Percentiles rank a stretch among this genome's conserved stretches.
phyloP scores from a whole-genome alignment of 2,113 vertebrate species.

The Riparia riparia region DNA sequence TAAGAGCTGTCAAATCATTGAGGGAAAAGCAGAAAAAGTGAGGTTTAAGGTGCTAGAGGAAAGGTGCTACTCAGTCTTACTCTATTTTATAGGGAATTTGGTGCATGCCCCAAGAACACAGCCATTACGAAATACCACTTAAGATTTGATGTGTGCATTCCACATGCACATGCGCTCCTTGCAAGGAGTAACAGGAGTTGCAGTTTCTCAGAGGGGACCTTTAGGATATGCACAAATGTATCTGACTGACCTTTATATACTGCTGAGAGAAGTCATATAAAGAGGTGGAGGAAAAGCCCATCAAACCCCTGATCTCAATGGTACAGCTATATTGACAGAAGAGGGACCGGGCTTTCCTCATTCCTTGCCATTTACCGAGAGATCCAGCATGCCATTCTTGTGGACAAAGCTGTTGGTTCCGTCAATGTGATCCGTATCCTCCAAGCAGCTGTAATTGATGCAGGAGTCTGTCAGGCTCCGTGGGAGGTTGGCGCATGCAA shows the following conservation, averaged over 20 bases:
- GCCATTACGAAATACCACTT: background rate
- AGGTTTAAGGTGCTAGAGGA: slow-evolving; percentile 28
- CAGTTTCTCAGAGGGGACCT: slow-evolving; percentile 37
- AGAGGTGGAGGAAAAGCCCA: slow-evolving; percentile 53
- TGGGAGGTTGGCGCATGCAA: slow-evolving; percentile 94
- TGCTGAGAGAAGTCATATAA: slow-evolving; percentile 56
- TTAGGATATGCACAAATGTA: slow-evolving; percentile 20
- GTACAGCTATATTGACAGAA: slow-evolving; percentile 52
- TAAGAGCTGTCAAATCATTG: background rate
- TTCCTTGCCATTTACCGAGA: slow-evolving; percentile 84
- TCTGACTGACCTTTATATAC: slow-evolving; percentile 52
- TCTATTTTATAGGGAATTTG: background rate
- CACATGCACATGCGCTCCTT: slow-evolving; percentile 51
- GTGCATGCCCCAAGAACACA: slow-evolving; percentile 40
- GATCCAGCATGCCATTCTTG: slow-evolving; percentile 98
- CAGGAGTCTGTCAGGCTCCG: slow-evolving; percentile 98
- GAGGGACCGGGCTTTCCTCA: slow-evolving; percentile 34
- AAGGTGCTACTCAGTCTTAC: slow-evolving; percentile 6
- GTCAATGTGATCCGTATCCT: slow-evolving; percentile 95
- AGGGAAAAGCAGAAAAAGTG: slow-evolving; percentile 1
- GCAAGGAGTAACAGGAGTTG: slow-evolving; percentile 19
- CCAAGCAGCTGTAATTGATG: slow-evolving; percentile 97
- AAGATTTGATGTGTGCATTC: slow-evolving; percentile 40
- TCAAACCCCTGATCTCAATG: slow-evolving; percentile 53
- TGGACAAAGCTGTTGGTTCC: slow-evolving; percentile 97